Evolutionary conservation across 2,797 vertebrate genomes (phyloP).

Genomic region (Sciaenops ocellatus): DNA sequence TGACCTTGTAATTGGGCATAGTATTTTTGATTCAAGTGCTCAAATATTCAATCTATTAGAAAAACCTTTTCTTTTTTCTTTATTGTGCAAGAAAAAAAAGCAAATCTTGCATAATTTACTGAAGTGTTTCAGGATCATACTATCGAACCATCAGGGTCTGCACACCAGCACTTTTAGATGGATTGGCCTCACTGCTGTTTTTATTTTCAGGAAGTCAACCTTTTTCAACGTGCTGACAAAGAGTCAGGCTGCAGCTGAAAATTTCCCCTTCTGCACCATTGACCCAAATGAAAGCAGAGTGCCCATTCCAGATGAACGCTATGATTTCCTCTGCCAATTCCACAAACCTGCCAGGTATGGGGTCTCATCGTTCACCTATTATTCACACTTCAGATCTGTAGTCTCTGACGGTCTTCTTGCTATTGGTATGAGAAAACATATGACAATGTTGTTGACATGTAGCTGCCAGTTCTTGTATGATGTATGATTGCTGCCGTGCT

Average conservation of each 20-base stretch:
- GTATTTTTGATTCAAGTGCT: conserved; percentile 62
- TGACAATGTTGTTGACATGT: conserved; percentile 73
- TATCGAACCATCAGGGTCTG: conserved; percentile 39
- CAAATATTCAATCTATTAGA: conserved; percentile 51
- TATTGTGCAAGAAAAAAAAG: conserved; percentile 29
- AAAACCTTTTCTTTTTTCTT: conserved; percentile 48
- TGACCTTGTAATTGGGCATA: conserved; percentile 75
- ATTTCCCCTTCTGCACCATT: conserved; percentile 98
- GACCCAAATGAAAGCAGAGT: conserved; percentile 98
- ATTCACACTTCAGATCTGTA: conserved; percentile 77
- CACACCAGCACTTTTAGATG: conserved; percentile 58
- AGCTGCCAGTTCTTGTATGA: conserved; percentile 56
- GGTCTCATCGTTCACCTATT: conserved; percentile 79
- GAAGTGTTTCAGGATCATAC: conserved; percentile 52
- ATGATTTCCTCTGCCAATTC: conserved; percentile 94
- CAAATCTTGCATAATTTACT: conserved; percentile 53
- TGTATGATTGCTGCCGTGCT: conserved; percentile 57
- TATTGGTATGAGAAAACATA: conserved; percentile 65
- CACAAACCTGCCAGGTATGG: conserved; percentile 95
- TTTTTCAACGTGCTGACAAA: conserved; percentile 97
- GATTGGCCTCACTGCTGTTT: conserved; percentile 79
- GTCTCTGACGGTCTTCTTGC: conserved; percentile 51
- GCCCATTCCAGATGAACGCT: conserved; percentile 94
- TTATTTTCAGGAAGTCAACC: conserved; percentile 93
- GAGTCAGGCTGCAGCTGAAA: conserved; percentile 93